A percentile compares a stretch with the other conserved stretches of the same genome.
Evolutionary conservation across 2,113 vertebrate genomes (phyloP).

Genomic region (Xerus inauris): DNA sequence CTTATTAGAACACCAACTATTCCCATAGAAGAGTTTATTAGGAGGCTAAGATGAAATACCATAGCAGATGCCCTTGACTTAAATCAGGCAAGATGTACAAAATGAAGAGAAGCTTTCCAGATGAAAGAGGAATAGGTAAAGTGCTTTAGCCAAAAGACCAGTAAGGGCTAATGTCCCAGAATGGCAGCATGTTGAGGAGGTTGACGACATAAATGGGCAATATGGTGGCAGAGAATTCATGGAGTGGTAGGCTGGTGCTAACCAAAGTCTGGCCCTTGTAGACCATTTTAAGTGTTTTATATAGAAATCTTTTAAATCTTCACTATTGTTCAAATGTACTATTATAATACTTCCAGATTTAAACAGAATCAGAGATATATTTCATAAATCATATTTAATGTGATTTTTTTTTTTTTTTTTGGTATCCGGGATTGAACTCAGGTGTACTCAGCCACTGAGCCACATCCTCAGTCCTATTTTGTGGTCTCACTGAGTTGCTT

Average conservation of each 20-base stretch:
- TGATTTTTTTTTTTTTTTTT: no score
- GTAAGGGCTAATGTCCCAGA: not conserved
- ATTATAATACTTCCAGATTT: not conserved
- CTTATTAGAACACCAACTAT: not conserved
- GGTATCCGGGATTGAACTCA: no score
- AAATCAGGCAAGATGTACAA: not conserved
- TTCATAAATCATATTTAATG: not conserved
- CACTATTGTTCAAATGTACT: not conserved
- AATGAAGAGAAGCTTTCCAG: not conserved
- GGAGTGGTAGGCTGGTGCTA: not conserved
- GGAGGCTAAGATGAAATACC: not conserved
- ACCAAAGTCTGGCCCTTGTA: not conserved
- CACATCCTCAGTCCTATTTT: no score
- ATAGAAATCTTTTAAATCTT: not conserved
- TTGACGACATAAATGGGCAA: not conserved
- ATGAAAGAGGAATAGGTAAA: not conserved
- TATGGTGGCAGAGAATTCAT: not conserved
- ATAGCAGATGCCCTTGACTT: not conserved
- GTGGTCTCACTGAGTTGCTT: no score
- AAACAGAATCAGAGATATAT: not conserved
- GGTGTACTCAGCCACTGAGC: no score
- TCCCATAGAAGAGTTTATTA: not conserved
- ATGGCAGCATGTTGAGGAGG: fast-evolving
- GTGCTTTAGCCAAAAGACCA: not conserved
- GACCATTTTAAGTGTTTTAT: not conserved